Evolutionary conservation across 2,888 invertebrate species (phyloP).

Genomic region (Chrysopilus asiliformis): DNA sequence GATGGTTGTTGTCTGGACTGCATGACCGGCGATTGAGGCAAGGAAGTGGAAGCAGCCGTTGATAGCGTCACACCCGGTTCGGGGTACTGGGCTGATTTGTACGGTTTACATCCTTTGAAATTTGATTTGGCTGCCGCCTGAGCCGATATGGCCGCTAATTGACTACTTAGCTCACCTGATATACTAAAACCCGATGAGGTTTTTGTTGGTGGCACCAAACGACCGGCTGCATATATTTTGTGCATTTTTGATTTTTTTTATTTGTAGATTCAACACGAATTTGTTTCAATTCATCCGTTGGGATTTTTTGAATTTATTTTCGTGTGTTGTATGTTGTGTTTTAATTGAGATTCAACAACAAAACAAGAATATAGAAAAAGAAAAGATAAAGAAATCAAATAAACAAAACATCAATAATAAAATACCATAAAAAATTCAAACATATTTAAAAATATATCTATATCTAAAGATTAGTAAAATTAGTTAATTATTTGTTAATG

Average conservation of each 20-base stretch:
- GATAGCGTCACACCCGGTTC: constrained; percentile 9
- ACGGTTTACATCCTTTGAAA: constrained; percentile 19
- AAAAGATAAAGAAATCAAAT: too few relatives aligned
- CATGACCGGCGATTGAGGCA: constrained; percentile 17
- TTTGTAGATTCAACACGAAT: background rate
- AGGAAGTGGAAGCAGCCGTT: constrained; percentile 7
- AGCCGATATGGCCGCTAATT: constrained; percentile 18
- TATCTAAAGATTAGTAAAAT: too few relatives aligned
- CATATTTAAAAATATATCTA: too few relatives aligned
- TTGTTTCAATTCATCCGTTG: constrained; percentile 7
- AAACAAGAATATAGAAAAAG: too few relatives aligned
- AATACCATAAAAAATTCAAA: too few relatives aligned
- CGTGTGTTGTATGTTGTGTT: too few relatives aligned
- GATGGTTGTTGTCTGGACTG: constrained; percentile 13
- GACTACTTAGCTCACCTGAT: constrained; percentile 15
- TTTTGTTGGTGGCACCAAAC: background rate
- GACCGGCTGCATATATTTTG: background rate
- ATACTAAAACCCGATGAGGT: constrained; percentile 1
- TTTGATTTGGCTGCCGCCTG: constrained; percentile 18
- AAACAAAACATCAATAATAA: too few relatives aligned
- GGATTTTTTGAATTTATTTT: too few relatives aligned
- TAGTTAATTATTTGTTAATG: too few relatives aligned
- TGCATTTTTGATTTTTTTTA: too few relatives aligned
- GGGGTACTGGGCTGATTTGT: constrained; percentile 16
- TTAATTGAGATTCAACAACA: too few relatives aligned